A percentile compares a stretch with the other conserved stretches of the same genome.
Conservation (phyloP, 2,888 invertebrate species). For the Proisotoma minuta region DNA sequence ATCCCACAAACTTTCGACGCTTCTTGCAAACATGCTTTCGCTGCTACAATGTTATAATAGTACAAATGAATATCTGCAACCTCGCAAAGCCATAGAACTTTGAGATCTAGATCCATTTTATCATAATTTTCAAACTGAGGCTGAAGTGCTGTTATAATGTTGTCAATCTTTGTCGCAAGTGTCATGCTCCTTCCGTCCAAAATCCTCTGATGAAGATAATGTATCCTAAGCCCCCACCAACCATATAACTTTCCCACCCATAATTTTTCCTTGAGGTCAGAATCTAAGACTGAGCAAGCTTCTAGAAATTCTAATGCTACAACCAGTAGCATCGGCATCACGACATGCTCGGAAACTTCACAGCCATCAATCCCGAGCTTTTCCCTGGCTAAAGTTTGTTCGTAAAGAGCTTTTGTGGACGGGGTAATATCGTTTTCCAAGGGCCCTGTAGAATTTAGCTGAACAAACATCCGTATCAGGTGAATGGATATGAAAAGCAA, state of each 20-base stretch:
- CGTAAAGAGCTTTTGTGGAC: background rate
- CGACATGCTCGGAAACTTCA: conserved; percentile 14
- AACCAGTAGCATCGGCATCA: conserved; percentile 11
- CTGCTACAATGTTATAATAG: conserved; percentile 69
- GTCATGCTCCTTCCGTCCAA: conserved; percentile 68
- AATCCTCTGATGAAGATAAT: conserved; percentile 62
- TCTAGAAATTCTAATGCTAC: conserved; percentile 21
- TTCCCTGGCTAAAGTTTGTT: background rate
- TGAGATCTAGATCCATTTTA: conserved; percentile 29
- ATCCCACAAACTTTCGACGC: conserved; percentile 64
- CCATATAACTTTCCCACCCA: conserved; percentile 2
- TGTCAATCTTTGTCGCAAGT: conserved; percentile 43
- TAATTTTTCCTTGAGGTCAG: too few relatives aligned
- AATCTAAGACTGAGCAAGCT: background rate
- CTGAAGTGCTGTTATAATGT: background rate
- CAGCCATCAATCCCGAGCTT: conserved; percentile 21
- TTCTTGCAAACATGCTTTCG: conserved; percentile 62
- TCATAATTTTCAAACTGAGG: background rate
- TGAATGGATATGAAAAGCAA: conserved; percentile 10
- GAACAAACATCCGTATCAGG: conserved; percentile 15
- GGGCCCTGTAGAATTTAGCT: conserved; percentile 24
- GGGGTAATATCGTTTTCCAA: background rate
- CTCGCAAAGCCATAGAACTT: conserved; percentile 57
- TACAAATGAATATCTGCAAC: conserved; percentile 64
- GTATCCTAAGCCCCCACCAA: conserved; percentile 1